These are phyloP conservation scores for Hartigia nigra DNA, from an alignment of 2,888 invertebrate species.

Conservation along the genomic window DNA sequence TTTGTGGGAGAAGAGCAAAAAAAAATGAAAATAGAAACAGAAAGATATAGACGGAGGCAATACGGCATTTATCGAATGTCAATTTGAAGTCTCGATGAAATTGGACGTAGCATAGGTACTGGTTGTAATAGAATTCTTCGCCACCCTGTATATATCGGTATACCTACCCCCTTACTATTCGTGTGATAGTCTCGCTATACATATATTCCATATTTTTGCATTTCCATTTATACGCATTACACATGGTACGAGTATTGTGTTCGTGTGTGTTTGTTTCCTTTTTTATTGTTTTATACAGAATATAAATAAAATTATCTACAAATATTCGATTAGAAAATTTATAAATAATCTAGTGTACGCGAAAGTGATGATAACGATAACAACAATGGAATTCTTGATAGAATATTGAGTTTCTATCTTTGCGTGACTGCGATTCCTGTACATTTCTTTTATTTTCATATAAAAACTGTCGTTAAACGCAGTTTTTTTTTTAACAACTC, in stretches of 20 bases:
- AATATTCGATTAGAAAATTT: constrained; percentile 27
- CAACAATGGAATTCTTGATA: constrained; percentile 1
- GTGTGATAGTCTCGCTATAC: neutral
- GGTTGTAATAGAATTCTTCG: constrained; percentile 17
- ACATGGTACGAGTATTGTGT: constrained; percentile 12
- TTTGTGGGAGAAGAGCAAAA: neutral
- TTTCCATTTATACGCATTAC: constrained; percentile 7
- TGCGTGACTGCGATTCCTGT: neutral
- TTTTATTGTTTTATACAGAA: constrained; percentile 29
- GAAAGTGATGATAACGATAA: constrained; percentile 26
- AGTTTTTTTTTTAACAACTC: neutral
- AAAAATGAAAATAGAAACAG: neutral
- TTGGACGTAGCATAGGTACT: neutral
- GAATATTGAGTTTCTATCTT: neutral
- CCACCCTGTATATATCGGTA: constrained; percentile 11
- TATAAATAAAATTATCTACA: constrained; percentile 42
- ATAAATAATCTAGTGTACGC: constrained; percentile 28
- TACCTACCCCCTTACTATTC: neutral
- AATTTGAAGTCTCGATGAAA: neutral
- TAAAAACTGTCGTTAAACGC: neutral
- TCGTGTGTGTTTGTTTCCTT: constrained; percentile 12
- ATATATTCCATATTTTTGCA: constrained; percentile 10
- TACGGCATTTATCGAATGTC: neutral
- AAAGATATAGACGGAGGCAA: neutral
- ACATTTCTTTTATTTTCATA: neutral